Conservation (phyloP, 2,888 invertebrate genomes). For the Conchocele bisecta region DNA sequence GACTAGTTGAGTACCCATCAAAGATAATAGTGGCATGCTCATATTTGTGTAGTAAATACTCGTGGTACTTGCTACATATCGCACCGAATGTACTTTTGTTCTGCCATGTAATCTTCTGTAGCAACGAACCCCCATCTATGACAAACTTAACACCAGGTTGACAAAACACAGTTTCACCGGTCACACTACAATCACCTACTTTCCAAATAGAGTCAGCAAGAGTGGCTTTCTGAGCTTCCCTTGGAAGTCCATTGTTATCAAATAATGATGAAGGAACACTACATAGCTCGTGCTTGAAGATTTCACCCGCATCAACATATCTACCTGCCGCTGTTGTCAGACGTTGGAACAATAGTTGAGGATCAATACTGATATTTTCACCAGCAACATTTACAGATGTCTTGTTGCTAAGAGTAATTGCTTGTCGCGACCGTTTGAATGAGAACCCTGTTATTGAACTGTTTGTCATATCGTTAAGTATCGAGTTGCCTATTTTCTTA, state of each 20-base stretch:
- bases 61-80: constrained; percentile 9
- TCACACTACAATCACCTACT: not conserved
- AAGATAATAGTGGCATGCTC: constrained; percentile 16
- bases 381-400: not conserved
- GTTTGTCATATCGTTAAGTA: not conserved
- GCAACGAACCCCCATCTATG: constrained; percentile 6
- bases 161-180: not conserved
- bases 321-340: not conserved
- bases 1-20: constrained; percentile 32
- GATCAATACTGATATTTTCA: not conserved
- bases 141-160: not conserved
- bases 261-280: constrained; percentile 2
- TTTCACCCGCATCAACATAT: not conserved
- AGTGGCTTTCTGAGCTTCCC: constrained; percentile 2
- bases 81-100: constrained; percentile 3
- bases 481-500: not conserved
- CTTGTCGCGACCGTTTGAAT: constrained; percentile 10
- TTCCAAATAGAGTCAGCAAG: not conserved
- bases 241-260: not conserved
- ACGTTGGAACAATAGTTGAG: not conserved
- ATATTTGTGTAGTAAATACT: constrained; percentile 8
- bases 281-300: constrained; percentile 1
- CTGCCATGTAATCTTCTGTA: constrained; percentile 15
- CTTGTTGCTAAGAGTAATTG: not conserved
- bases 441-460: not conserved